Conservation (phyloP, 2,113 vertebrate genomes). For the Steatornis caripensis region DNA sequence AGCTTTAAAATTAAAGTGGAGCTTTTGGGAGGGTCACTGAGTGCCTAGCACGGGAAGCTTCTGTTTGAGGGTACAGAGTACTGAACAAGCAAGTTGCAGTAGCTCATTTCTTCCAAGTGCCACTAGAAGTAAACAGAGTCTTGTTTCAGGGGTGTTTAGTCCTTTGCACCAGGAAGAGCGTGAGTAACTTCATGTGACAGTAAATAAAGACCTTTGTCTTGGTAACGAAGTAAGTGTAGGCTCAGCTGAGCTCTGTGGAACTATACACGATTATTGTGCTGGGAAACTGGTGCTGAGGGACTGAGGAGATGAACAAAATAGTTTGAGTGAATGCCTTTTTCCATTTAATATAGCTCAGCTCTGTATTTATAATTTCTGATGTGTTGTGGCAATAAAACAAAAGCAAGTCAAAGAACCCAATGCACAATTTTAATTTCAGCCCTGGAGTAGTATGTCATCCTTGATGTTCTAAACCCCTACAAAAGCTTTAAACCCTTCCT, state of each 20-base stretch:
- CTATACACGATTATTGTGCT: neutral
- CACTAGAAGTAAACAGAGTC: neutral
- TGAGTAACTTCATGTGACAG: neutral
- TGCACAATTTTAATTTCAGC: neutral
- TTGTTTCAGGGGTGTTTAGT: neutral
- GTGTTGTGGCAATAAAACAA: neutral
- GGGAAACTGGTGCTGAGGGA: neutral
- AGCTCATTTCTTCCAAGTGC: neutral
- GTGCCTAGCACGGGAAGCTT: rapidly evolving
- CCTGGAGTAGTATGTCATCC: neutral
- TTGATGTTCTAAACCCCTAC: neutral
- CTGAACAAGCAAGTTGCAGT: neutral
- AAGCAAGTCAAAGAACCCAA: neutral
- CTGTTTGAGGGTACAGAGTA: neutral
- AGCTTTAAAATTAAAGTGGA: neutral
- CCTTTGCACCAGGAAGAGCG: neutral
- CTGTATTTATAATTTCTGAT: neutral
- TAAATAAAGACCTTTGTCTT: neutral
- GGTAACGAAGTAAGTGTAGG: neutral
- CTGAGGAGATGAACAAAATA: neutral
- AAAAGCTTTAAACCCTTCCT: neutral
- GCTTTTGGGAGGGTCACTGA: neutral
- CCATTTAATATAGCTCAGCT: neutral
- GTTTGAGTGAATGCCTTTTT: neutral
- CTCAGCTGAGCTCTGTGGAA: neutral